phyloP scores from a whole-genome alignment of 1,140 invertebrate genomes.

The Achatina immaculata region DNA sequence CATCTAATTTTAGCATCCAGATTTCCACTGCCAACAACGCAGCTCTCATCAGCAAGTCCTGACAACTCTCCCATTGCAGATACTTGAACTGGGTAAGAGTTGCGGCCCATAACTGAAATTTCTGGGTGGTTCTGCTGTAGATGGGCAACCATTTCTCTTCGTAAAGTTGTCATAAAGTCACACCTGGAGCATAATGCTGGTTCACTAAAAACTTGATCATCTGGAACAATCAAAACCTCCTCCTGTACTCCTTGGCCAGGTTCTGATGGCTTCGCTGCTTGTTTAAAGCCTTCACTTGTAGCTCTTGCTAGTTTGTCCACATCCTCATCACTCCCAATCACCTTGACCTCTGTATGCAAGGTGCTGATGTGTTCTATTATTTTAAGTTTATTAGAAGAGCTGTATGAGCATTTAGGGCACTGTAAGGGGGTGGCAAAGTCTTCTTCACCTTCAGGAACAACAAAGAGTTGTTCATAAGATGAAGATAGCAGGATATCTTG shows the following conservation, averaged over 20 bases:
- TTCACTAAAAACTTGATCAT: conserved; percentile 43
- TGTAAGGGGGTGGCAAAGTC: conserved; percentile 37
- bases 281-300: conserved; percentile 17
- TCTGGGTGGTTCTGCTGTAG: conserved; percentile 45
- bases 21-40: conserved; percentile 44
- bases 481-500: background rate
- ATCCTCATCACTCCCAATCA: conserved; percentile 42
- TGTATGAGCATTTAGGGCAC: conserved; percentile 43
- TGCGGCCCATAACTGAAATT: conserved; percentile 46
- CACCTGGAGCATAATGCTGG: conserved; percentile 43
- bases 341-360: conserved; percentile 41
- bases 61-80: conserved; percentile 1
- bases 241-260: background rate
- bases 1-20: conserved; percentile 45
- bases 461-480: conserved; percentile 36
- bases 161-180: conserved; percentile 41
- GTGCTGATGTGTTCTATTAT: conserved; percentile 41
- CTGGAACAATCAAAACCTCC: conserved; percentile 46
- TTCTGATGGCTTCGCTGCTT: background rate
- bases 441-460: conserved; percentile 40
- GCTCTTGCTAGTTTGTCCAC: conserved; percentile 17
- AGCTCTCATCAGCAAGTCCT: conserved; percentile 21
- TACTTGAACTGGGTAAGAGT: conserved; percentile 42
- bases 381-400: conserved; percentile 33
- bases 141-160: conserved; percentile 44